A percentile compares a stretch with the other conserved stretches of the same genome.
Evolutionary conservation across 2,797 vertebrate species (phyloP).

Genomic region (Xerus rutilus): DNA sequence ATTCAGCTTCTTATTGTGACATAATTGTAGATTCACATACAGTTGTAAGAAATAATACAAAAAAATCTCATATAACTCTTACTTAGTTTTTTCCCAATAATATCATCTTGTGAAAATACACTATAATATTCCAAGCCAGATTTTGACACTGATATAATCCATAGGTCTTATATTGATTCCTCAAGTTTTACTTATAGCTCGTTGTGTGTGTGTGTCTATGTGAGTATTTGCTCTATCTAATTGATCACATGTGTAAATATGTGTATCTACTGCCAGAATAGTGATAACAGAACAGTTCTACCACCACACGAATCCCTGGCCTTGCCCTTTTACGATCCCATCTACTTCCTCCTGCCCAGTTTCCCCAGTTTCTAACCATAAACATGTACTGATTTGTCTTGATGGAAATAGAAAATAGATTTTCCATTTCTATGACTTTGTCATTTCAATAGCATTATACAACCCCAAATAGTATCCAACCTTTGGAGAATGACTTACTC

Average conservation of each 20-base stretch:
- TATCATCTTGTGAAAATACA: background rate
- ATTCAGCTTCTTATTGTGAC: background rate
- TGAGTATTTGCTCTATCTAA: background rate
- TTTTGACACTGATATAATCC: background rate
- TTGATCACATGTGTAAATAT: background rate
- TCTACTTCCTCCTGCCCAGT: background rate
- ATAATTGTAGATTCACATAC: background rate
- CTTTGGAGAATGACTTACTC: background rate
- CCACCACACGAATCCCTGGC: background rate
- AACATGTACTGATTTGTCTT: too few species aligned
- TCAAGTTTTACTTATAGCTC: background rate
- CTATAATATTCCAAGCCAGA: background rate
- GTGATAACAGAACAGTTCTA: background rate
- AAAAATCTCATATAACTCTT: background rate
- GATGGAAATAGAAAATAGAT: too few species aligned
- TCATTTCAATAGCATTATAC: background rate
- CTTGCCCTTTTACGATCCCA: background rate
- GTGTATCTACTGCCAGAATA: background rate
- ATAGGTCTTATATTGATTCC: background rate
- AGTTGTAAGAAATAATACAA: background rate
- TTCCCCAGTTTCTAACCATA: too few species aligned
- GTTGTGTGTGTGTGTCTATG: background rate
- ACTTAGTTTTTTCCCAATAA: background rate
- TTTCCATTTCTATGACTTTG: background rate
- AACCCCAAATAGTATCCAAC: background rate